Conservation (phyloP, 2,797 vertebrate species). For the Ctenosaura bakeri region DNA sequence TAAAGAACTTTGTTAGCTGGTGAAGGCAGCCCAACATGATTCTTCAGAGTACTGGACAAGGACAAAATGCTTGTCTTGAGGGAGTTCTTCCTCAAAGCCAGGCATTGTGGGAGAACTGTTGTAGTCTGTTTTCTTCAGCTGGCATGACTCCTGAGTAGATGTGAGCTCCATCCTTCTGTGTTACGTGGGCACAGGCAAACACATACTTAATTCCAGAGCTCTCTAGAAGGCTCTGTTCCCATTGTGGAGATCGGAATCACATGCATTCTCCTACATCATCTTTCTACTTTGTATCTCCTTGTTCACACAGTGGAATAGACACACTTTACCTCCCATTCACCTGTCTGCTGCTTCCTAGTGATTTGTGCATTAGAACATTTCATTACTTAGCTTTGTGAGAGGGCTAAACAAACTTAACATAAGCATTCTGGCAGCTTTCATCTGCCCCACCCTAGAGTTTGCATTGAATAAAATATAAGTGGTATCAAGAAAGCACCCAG, state of each 20-base stretch:
- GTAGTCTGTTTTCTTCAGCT: too few relatives aligned
- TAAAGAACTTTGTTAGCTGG: not conserved
- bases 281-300: not conserved
- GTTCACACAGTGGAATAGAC: not conserved
- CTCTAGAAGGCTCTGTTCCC: not conserved
- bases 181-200: not conserved
- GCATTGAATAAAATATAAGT: slow-evolving; percentile 3
- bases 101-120: not conserved
- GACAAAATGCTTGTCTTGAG: not conserved
- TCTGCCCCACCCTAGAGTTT: not conserved
- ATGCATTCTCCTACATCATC: not conserved
- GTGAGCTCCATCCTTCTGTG: not conserved
- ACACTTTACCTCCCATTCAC: slow-evolving; percentile 21
- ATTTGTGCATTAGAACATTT: not conserved
- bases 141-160: not conserved
- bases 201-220: not conserved
- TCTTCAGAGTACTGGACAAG: not conserved
- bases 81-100: not conserved
- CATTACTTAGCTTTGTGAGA: not conserved
- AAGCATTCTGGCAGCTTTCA: not conserved
- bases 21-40: not conserved
- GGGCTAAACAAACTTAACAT: not conserved
- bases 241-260: not conserved
- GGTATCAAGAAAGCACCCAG: not conserved
- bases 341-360: not conserved